Base-by-base conservation (phyloP, 2,888 invertebrate genomes). In the Acleris holmiana region DNA sequence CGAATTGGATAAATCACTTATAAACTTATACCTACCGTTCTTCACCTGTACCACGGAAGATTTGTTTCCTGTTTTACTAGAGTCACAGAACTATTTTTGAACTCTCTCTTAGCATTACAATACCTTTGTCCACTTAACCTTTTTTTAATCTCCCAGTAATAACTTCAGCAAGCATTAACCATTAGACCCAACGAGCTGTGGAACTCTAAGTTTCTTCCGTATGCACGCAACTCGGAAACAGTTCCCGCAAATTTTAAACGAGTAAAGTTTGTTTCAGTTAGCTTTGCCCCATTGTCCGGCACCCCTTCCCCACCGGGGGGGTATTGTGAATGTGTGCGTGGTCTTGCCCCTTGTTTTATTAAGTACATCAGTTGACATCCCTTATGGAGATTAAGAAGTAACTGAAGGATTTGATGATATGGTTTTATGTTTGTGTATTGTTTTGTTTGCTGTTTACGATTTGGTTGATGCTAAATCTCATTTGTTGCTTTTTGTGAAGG, bases 201-300 rank as follows among this genome's bases (percentile, higher is more conserved):
- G 77, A 88, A 88, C 81, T 86, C 86, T 71, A 75, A 78, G 77
- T 82, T 81, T 82, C 82, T 79, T 79, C 81, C 78, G 78, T 82
- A 81, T 84, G 82, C 85, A 88, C 86, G 86, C 84, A 85, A 85
- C 81, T 82, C 77, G 61, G 81, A 76, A 84, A 85, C 83, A 75
- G 80, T 82, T 83, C 69, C 87, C 86, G 86, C 89, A 89, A 89
- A 90, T 88, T 91, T 91, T 91, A 91, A 93, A 92, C 89, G 93
- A 91, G 91, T 86, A 91, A 93, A 91, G 88, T 91, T 91, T 85
- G 86, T 85, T 85, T 86, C 82, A 83, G 88, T 86, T 84, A 82
- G 86, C 83, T 87, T 64, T 83, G 80, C 85, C 83, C 83, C 79
- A 86, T 85, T 87, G 89, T 88, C 90, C 88, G 81, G 79, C 75